These are phyloP conservation scores for Pycnonotus jocosus DNA, from an alignment of 2,113 vertebrate species.

Conservation along the genomic window DNA sequence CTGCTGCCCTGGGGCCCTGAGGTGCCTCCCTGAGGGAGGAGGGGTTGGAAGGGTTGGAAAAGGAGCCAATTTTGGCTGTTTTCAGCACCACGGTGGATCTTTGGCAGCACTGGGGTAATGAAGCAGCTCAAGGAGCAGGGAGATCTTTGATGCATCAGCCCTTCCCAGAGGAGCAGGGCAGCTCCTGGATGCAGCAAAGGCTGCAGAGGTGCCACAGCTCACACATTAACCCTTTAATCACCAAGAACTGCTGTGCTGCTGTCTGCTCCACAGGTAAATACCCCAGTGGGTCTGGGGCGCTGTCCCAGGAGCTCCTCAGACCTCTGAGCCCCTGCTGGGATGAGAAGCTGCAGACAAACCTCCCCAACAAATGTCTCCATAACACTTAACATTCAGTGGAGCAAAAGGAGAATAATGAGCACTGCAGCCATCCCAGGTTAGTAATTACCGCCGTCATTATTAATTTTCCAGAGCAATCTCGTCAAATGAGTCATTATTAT, in stretches of 20 bases:
- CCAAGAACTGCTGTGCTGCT: not conserved
- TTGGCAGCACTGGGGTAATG: not conserved
- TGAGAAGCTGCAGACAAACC: not conserved
- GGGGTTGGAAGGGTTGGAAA: not conserved
- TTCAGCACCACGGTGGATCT: accelerated
- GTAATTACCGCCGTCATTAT: conserved; percentile 66
- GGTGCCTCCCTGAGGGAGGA: not conserved
- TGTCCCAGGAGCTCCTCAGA: not conserved
- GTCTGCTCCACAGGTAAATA: accelerated
- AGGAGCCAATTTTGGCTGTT: not conserved
- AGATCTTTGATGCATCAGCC: not conserved
- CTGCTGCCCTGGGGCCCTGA: not conserved
- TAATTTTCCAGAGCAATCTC: conserved; percentile 66
- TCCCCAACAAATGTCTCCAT: not conserved
- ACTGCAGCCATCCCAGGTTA: conserved; percentile 47
- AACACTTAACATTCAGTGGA: conserved; percentile 1
- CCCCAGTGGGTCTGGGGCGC: accelerated
- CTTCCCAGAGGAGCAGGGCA: not conserved
- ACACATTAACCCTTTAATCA: not conserved
- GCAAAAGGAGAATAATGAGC: conserved; percentile 49
- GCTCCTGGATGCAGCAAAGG: accelerated
- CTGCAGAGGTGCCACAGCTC: not conserved
- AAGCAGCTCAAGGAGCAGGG: not conserved
- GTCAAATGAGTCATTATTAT: conserved; percentile 62
- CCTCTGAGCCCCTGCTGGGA: not conserved